Base-by-base conservation (phyloP, 2,797 vertebrate species). In the Sebastes miniatus region DNA sequence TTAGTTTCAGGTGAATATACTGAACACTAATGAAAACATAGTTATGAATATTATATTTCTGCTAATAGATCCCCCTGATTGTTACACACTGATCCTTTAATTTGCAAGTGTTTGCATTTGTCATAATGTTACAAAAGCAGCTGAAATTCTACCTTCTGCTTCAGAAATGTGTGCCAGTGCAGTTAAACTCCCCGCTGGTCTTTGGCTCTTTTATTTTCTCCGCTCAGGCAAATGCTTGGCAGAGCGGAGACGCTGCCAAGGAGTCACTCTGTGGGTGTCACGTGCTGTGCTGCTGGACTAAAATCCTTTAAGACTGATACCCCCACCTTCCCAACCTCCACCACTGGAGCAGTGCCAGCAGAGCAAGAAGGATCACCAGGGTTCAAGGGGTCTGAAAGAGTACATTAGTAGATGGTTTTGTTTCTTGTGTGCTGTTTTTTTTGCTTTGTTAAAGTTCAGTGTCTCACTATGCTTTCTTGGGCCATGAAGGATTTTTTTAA, bases 211-310 rank as follows among this genome's bases (percentile, higher is more conserved):
- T 88, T 88, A 84, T 88, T 89, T 84, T 79, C 32, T 73, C 74
- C 59, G 31, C 84, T 77, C 29, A 70, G 75, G 62, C 87, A 92
- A 91, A 90, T 94, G 89, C 91, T 91, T 80, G 87, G 87, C 81
- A 84, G 81, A 80, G 83, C 56, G 66, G 75, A 90, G 54, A 39
- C 13, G 69, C 83, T 92, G 87, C 89, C 91, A 92, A 84, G 84
- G 86, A 93, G 76, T 57, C 22, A 72, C 72, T 86, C 81, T 88
- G 88, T 79, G 83, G 67, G 73, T 54, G 76, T 90, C 89, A 83
- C 81, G 56, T 87, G 80, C 87, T 87, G 88, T 67, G 88, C 69
- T 83, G 83, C 76, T 80, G 87, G 81, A 83, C 84, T 57, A 29
- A 75, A 87, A 83, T 65, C 73, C 77, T 84, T 82, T 77, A 84